Evolutionary conservation across 2,113 vertebrate species (phyloP).

Genomic region (Xenopus laevis): DNA sequence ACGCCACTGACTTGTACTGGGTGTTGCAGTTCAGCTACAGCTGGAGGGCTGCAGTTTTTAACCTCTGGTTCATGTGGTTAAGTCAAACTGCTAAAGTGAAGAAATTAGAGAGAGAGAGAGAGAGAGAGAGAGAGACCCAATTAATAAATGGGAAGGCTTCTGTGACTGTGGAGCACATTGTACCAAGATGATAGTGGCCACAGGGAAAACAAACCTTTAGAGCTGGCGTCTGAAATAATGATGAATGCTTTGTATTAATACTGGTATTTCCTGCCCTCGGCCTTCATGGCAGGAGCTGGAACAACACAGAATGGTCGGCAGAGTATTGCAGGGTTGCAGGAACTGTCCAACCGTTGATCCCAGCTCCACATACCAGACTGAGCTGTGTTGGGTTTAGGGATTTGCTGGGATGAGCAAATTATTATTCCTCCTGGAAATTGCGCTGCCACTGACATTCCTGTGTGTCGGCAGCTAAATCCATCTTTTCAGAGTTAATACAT

Average conservation of each 20-base stretch:
- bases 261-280: conserved; percentile 43
- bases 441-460: conserved; percentile 46
- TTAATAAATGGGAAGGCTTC: too few relatives aligned
- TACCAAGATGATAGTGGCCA: conserved; percentile 15
- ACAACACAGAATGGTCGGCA: conserved; percentile 14
- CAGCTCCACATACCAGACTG: conserved; percentile 37
- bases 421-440: conserved; percentile 47
- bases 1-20: too few relatives aligned
- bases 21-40: too few relatives aligned
- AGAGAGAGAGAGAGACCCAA: too few relatives aligned
- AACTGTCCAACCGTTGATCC: conserved; percentile 40
- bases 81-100: too few relatives aligned
- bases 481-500: conserved; percentile 44
- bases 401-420: conserved; percentile 44
- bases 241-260: conserved; percentile 39
- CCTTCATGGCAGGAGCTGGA: conserved; percentile 24
- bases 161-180: neutral
- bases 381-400: conserved; percentile 45
- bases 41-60: too few relatives aligned
- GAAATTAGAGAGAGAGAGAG: too few relatives aligned
- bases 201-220: conserved; percentile 4
- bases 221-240: conserved; percentile 19
- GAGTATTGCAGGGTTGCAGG: conserved; percentile 34
- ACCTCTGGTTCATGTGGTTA: too few relatives aligned
- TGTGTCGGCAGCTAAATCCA: conserved; percentile 38